These are phyloP conservation scores for Urophycis tenuis DNA, from an alignment of 2,797 vertebrate genomes.

Conservation along the genomic window DNA sequence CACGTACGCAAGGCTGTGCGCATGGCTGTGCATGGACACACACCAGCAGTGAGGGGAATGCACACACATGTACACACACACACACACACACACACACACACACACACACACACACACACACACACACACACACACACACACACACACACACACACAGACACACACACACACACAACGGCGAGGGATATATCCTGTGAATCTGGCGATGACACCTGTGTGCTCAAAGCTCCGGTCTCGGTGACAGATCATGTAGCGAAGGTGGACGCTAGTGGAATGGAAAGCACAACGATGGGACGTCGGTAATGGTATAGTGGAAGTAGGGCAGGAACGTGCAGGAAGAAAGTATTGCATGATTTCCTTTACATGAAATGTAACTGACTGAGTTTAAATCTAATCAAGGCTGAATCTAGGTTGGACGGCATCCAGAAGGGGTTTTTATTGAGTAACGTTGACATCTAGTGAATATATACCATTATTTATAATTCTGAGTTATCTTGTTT, in stretches of 20 bases:
- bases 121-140: background rate
- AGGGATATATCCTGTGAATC: constrained; percentile 28
- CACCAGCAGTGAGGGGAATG: background rate
- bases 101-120: constrained; percentile 2
- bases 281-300: too few relatives aligned
- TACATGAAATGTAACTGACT: too few relatives aligned
- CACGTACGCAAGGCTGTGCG: background rate
- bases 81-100: background rate
- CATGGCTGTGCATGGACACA: background rate
- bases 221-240: constrained; percentile 43
- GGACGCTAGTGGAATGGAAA: too few relatives aligned
- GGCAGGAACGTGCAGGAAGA: too few relatives aligned
- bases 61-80: background rate
- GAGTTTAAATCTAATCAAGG: too few relatives aligned
- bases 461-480: too few relatives aligned
- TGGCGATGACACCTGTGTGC: background rate
- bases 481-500: too few relatives aligned
- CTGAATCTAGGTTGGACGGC: too few relatives aligned
- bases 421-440: too few relatives aligned
- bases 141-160: background rate
- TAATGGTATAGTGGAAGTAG: too few relatives aligned
- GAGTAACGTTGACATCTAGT: too few relatives aligned
- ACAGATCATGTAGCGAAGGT: constrained; percentile 7
- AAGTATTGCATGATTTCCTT: too few relatives aligned
- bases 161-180: constrained; percentile 26